phyloP scores from a whole-genome alignment of 1,140 invertebrate genomes.

The Phymastichus coffea region DNA sequence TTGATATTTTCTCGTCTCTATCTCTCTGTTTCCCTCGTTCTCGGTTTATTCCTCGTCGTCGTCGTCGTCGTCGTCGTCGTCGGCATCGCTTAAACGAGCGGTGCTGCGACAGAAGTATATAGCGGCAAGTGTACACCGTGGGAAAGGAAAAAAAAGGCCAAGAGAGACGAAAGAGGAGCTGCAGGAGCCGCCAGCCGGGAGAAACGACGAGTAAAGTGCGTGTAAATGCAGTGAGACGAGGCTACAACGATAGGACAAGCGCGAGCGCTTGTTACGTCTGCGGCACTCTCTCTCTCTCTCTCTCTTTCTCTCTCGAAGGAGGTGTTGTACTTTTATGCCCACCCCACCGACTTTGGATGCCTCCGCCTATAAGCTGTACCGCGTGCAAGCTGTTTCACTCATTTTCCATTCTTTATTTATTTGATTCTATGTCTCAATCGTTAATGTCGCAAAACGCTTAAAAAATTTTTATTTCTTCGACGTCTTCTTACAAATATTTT shows the following conservation, averaged over 20 bases:
- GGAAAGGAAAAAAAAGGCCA: slow-evolving; percentile 31
- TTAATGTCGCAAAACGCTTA: no score
- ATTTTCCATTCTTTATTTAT: no score
- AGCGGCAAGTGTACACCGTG: slow-evolving; percentile 23
- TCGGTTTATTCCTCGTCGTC: no score
- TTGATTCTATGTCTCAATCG: no score
- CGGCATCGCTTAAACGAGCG: slow-evolving; percentile 20
- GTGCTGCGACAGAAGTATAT: background rate
- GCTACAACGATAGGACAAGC: background rate
- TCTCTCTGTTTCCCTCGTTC: background rate
- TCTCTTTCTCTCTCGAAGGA: slow-evolving; percentile 39
- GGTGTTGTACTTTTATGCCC: slow-evolving; percentile 41
- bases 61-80: no score
- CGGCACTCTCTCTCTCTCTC: no score
- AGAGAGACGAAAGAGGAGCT: slow-evolving; percentile 29
- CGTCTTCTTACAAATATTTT: no score
- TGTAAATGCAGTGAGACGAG: no score
- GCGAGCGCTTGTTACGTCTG: background rate
- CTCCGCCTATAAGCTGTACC: no score
- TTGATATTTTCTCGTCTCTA: slow-evolving; percentile 21
- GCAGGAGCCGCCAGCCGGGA: no score
- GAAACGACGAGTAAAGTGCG: background rate
- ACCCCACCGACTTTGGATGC: slow-evolving; percentile 2
- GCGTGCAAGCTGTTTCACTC: no score
- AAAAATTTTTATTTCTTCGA: no score